Percentiles rank a stretch among this genome's conserved stretches.
Evolutionary conservation across 2,888 invertebrate species (phyloP).

Genomic region (Torymus tubicola): DNA sequence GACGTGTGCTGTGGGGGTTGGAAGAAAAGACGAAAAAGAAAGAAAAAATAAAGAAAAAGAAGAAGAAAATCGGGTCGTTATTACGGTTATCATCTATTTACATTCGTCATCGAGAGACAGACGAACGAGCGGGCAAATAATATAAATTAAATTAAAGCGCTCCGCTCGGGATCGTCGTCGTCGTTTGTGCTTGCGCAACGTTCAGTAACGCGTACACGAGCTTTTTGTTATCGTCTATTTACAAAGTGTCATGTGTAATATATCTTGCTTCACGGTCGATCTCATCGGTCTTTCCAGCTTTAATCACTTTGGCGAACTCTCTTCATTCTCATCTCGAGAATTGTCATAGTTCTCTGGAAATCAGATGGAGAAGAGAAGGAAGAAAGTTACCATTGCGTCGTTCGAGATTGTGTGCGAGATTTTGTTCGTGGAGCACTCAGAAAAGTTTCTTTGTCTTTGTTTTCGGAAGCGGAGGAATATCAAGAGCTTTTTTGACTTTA

Average conservation of each 20-base stretch:
- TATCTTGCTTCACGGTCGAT: not conserved
- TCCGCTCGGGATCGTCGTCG: too few species aligned
- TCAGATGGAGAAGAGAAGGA: not conserved
- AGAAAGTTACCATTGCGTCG: not conserved
- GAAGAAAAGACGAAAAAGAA: slow-evolving; percentile 2
- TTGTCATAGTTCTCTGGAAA: slow-evolving; percentile 4
- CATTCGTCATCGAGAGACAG: slow-evolving; percentile 36
- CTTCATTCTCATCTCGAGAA: not conserved
- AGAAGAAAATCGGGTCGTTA: slow-evolving; percentile 18
- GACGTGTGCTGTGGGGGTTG: not conserved
- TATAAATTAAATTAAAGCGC: slow-evolving; percentile 44
- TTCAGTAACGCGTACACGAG: too few species aligned
- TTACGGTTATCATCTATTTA: slow-evolving; percentile 39
- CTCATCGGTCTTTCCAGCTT: too few species aligned
- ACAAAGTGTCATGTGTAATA: slow-evolving; percentile 41
- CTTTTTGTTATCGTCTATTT: slow-evolving; percentile 45
- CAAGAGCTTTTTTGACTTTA: too few species aligned
- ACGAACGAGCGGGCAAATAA: slow-evolving; percentile 18
- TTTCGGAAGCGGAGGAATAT: too few species aligned
- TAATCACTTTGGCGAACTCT: too few species aligned
- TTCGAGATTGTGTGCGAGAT: not conserved
- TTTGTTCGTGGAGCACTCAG: not conserved
- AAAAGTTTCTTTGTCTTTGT: not conserved
- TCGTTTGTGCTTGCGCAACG: too few species aligned
- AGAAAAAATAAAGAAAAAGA: not conserved